Base-by-base conservation (phyloP, 1,140 invertebrate species). In the Euwallacea fornicatus region DNA sequence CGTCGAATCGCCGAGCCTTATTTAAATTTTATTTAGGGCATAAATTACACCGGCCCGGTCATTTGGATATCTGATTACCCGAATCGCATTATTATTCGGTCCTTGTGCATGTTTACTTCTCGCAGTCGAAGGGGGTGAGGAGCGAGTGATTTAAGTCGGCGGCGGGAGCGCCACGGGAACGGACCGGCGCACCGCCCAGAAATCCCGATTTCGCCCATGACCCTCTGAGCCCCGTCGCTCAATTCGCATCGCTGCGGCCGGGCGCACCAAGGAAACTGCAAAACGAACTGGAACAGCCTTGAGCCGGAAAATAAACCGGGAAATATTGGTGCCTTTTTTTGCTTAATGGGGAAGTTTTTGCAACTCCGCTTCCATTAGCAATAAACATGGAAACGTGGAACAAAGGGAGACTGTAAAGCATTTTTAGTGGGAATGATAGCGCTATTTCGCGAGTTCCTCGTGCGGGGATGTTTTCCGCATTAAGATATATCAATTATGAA, bases 21-120 rank as follows among this genome's bases (percentile, higher is more conserved):
- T 61, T 61, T 61, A 61, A 61, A 61, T 61, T 61, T 61, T 61
- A 61, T 61, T 61, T 61, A 41, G 59, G 59, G 59, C 59, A 61
- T 61, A 61, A 61, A 61, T 61, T 61, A 61, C 21, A 42, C n/a
- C 10, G 59, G 11, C 54, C 42, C 10, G 59, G 42, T 10, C 59
- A 42, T 61, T 61, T 16, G 33, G 59, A 41, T 61, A 43, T 61
- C 59, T 61, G 59, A 61, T 61, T 61, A 61, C 59, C 21, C 59
- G 59, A 43, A 61, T 61, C 59, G 59, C 11, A 58, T 58, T 21
- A 33, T 58, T 41, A 15, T 33, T 33, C 21, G 9, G 46, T 11
- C 7, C 9, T 13, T 50, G 13, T 50, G 46, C 46, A n/a, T 16
- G 21, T 58, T 16, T 58, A 33, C 16, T 58, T 58, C 16, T 15